Base-by-base conservation (phyloP, 2,888 invertebrate species). In the Scaeva pyrastri region DNA sequence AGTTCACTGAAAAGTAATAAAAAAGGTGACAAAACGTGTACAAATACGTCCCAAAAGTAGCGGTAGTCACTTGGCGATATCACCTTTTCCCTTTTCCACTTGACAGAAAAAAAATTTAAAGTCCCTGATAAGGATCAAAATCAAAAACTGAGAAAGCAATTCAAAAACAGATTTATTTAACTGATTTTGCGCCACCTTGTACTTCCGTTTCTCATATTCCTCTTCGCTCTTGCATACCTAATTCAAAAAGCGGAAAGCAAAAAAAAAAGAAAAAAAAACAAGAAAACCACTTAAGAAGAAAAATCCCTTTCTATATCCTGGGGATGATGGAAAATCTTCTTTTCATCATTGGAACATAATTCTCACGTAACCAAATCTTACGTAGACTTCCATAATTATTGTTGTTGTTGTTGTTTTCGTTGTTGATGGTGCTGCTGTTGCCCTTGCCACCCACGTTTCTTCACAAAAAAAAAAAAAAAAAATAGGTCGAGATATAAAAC, bases 311-410 rank as follows among this genome's bases (percentile, higher is more conserved):
- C 58, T 31, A 55, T 41, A 52, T 26, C 16, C 21, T 26, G 39
- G 1, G n/a, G 16, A 62, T 48, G 19, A 60, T 56, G 66, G 23
- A 43, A 45, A 52, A 62, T 60, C 58, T 11, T 77, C 58, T 52
- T 21, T 21, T 66, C 64, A 56, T 56, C 55, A 77, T 23, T 72
- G 45, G 55, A 64, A 71, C 45, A 58, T 76, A 72, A 76, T 82
- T 76, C 58, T 72, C 64, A 71, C 70, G 74, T 66, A 79, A 75
- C 66, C 43, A 60, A 76, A 45, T 66, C 60, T 64, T 50, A 45
- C 43, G 50, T 39, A 75, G 79, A 75, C 71, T 79, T 79, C 36
- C 58, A 66, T 80, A 75, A 76, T 72, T 66, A 71, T 78, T 48
- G 11, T 58, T 52, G 14, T 64, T 50, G 10, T n/a, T n/a, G n/a